Percentiles rank a stretch among this genome's conserved stretches.
These are phyloP conservation scores for Anastrepha obliqua DNA, from an alignment of 1,140 invertebrate species.

Conservation along the genomic window DNA sequence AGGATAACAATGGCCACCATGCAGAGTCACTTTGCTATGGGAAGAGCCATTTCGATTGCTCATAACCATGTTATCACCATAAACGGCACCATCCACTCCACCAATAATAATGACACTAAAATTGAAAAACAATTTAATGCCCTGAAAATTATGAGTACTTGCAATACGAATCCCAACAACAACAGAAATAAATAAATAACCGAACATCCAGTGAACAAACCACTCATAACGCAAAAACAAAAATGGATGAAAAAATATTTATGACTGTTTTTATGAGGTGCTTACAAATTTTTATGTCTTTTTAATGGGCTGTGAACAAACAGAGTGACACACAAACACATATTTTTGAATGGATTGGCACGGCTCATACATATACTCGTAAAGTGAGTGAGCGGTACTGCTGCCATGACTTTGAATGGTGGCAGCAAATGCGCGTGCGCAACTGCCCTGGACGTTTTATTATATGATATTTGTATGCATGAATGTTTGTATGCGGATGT, in stretches of 20 bases:
- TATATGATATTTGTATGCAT: neutral
- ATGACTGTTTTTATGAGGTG: slow-evolving; percentile 75
- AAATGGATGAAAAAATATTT: slow-evolving; percentile 64
- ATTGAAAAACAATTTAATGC: slow-evolving; percentile 21
- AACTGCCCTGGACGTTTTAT: slow-evolving; percentile 67
- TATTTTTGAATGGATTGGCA: slow-evolving; percentile 14
- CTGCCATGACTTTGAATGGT: slow-evolving; percentile 25
- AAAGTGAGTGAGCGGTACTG: slow-evolving; percentile 35
- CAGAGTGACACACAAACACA: slow-evolving; percentile 54
- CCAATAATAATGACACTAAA: slow-evolving; percentile 49
- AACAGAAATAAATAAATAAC: neutral
- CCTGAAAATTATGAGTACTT: slow-evolving; percentile 21
- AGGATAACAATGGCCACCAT: slow-evolving; percentile 39
- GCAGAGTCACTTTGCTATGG: neutral
- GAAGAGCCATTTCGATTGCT: neutral
- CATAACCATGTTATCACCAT: neutral
- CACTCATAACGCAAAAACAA: slow-evolving; percentile 50
- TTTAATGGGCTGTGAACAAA: slow-evolving; percentile 68
- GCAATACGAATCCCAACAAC: slow-evolving; percentile 36
- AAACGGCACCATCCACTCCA: neutral
- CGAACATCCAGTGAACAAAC: slow-evolving; percentile 7
- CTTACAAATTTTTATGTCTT: slow-evolving; percentile 75
- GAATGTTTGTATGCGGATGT: neutral
- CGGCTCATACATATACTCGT: neutral
- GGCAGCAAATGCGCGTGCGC: slow-evolving; percentile 69